These are phyloP conservation scores for Acleris holmiana DNA, from an alignment of 2,888 invertebrate species.

Conservation along the genomic window DNA sequence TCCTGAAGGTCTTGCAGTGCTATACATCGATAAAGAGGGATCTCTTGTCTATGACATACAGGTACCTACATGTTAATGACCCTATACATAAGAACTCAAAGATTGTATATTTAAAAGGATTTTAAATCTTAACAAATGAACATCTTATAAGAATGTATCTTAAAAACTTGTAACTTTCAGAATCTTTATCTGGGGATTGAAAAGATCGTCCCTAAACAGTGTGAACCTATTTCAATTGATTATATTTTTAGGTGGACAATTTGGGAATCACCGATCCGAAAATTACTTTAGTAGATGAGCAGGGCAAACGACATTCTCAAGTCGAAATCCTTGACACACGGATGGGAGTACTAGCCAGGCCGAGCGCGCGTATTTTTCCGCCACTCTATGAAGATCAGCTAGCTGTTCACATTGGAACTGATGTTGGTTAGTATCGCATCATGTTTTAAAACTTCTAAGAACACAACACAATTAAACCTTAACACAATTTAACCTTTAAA, in stretches of 20 bases:
- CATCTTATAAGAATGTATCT: too few species aligned
- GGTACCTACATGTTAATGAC: slow-evolving; percentile 53
- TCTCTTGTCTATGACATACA: slow-evolving; percentile 91
- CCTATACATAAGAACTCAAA: too few species aligned
- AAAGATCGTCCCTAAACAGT: too few species aligned
- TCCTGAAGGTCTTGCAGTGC: slow-evolving; percentile 89
- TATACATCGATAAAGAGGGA: slow-evolving; percentile 91
- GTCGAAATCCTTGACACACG: slow-evolving; percentile 88
- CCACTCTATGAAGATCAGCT: slow-evolving; percentile 92
- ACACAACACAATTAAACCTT: too few species aligned
- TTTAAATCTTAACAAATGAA: too few species aligned
- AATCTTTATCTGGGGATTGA: too few species aligned
- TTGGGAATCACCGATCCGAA: slow-evolving; percentile 85
- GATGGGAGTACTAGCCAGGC: slow-evolving; percentile 90
- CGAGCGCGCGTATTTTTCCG: slow-evolving; percentile 92
- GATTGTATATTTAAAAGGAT: too few species aligned
- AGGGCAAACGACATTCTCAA: slow-evolving; percentile 88
- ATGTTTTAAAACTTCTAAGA: neutral
- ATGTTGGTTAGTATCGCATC: slow-evolving; percentile 59
- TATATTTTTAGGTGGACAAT: slow-evolving; percentile 83
- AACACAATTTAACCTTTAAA: too few species aligned
- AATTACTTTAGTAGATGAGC: slow-evolving; percentile 89
- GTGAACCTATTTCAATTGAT: too few species aligned
- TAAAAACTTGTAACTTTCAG: too few species aligned
- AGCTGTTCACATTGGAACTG: slow-evolving; percentile 87